Evolutionary conservation across 2,797 vertebrate genomes (phyloP), one percentile per base, ranked within the genome.

Genomic region (Rhinella marina): DNA sequence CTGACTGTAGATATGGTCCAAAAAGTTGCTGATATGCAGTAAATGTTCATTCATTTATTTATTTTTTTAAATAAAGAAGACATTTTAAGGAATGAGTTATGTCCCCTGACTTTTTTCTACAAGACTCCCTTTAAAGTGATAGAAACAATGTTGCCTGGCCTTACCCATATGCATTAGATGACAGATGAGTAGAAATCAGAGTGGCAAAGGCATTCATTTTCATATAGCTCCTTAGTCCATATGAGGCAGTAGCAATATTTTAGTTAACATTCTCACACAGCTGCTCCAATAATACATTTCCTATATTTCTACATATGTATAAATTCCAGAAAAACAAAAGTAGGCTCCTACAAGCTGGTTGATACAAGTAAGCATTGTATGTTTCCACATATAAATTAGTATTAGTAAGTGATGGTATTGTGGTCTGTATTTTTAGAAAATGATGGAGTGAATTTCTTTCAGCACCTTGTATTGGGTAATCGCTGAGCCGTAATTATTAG

Each of bases 401-500:
- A 25, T 19, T 77, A 77, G 32, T 75, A 84, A 84, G 83, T 82
- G 25, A 82, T 64, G 68, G 57, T 86, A 86, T 78, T 86, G 48
- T 19, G 16, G 75, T 62, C 72, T 86, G 61, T 86, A 86, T 86
- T 79, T 86, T 86, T 78, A 86, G 84, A 68, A 78, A 52, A 77
- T 29, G 70, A 73, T 84, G 32, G 61, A 57, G 77, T 68, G 79
- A 76, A 72, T 82, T 79, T 68, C 48, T 78, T 64, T 70, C 80
- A 84, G 13, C 59, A 25, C 48, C 70, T 54, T 76, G 25, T 27
- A 10, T 64, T 32, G 62, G 52, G 27, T 56, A 84, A 84, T 52
- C 76, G 80, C 56, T 80, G 64, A 84, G 68, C 64, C 54, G 56
- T 83, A 84, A 88, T 88, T 88, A 88, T 61, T 14, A 6, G 72